Conservation (phyloP, 2,888 invertebrate species). For the Fragum whitleyi region DNA sequence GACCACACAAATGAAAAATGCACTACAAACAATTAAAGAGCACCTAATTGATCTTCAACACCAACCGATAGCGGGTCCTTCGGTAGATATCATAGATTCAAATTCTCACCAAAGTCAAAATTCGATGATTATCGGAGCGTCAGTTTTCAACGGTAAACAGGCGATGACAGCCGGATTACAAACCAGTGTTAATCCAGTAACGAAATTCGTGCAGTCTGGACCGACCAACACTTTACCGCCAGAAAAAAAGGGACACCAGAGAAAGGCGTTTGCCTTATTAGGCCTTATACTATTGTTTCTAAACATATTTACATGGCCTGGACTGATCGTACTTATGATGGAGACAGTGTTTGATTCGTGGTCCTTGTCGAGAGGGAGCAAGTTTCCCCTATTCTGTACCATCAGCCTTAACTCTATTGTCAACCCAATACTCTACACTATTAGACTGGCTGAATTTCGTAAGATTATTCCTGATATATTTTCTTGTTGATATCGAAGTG, state of each 20-base stretch:
- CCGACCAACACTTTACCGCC: neutral
- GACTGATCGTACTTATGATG: constrained; percentile 5
- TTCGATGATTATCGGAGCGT: no score
- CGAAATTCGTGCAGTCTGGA: neutral
- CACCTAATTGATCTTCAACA: neutral
- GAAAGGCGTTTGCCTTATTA: constrained; percentile 22
- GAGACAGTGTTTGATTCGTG: neutral
- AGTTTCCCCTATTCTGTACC: constrained; percentile 18
- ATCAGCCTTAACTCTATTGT: constrained; percentile 17
- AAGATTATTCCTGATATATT: neutral
- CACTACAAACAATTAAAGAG: neutral
- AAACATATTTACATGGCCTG: constrained; percentile 26
- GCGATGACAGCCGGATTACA: neutral
- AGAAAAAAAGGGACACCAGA: neutral
- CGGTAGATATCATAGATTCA: neutral
- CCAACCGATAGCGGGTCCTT: neutral
- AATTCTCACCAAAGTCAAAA: neutral
- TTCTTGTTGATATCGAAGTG: neutral
- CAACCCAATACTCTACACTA: constrained; percentile 19
- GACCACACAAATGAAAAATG: neutral
- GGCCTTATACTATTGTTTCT: constrained; percentile 15
- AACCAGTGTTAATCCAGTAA: neutral
- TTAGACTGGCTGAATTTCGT: constrained; percentile 18
- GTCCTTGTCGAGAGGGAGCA: neutral
- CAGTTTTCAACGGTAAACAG: neutral